A percentile compares a stretch with the other conserved stretches of the same genome.
phyloP scores from a whole-genome alignment of 64 coral and sea anemone species.

The Stichodactyla mertensii region DNA sequence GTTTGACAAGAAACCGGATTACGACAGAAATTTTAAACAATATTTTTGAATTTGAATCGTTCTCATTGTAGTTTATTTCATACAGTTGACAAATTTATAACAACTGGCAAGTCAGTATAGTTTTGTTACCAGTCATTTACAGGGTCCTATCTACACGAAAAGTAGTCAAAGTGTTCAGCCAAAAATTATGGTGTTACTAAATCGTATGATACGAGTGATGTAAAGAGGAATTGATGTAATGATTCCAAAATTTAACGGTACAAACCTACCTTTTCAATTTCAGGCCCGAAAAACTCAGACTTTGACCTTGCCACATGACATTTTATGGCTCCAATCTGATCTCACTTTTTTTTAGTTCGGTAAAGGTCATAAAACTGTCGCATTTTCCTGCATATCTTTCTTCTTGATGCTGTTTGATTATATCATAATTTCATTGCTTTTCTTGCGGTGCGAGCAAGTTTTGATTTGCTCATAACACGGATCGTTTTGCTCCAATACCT shows the following conservation, averaged over 20 bases:
- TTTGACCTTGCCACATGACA: neutral
- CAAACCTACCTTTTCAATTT: neutral
- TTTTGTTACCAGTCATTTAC: neutral
- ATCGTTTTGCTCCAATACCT: constrained; percentile 6
- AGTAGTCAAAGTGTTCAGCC: neutral
- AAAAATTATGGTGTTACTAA: neutral
- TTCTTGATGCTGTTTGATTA: neutral
- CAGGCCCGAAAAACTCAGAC: neutral
- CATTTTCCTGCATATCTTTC: neutral
- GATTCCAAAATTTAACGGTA: neutral
- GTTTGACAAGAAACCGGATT: neutral
- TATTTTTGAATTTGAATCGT: neutral
- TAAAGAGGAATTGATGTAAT: neutral
- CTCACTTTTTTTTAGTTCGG: neutral
- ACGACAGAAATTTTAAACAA: neutral
- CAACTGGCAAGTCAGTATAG: neutral
- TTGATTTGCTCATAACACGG: constrained; percentile 11
- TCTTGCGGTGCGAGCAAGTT: neutral
- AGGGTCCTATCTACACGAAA: neutral
- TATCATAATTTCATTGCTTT: neutral
- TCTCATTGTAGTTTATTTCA: neutral
- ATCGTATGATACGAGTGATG: neutral
- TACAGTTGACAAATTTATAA: neutral
- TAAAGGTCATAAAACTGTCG: neutral
- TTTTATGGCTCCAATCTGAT: neutral